These are phyloP conservation scores for Drosophila bipectinata DNA, from an alignment of 1,140 invertebrate genomes.

Conservation along the genomic window DNA sequence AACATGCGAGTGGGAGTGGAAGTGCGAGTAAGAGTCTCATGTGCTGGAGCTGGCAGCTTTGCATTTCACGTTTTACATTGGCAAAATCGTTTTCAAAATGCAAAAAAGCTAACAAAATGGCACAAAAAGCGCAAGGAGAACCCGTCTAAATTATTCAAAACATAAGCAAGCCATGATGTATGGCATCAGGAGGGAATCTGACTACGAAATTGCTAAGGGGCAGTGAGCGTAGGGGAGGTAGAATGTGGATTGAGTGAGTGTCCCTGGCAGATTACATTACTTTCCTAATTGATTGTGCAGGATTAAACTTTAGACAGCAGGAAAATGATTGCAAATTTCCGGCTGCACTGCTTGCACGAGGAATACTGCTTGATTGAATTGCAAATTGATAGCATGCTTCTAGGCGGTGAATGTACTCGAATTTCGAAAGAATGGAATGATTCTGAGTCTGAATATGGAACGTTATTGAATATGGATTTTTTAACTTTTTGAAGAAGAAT, in stretches of 20 bases:
- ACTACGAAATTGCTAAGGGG: slow-evolving; percentile 16
- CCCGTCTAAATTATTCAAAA: slow-evolving; percentile 71
- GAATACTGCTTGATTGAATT: slow-evolving; percentile 24
- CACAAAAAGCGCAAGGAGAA: slow-evolving; percentile 18
- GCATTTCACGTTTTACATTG: slow-evolving; percentile 77
- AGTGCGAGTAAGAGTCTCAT: slow-evolving; percentile 31
- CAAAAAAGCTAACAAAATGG: slow-evolving; percentile 41
- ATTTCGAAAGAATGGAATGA: background rate
- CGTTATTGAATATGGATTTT: too few species aligned
- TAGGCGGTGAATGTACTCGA: slow-evolving; percentile 5
- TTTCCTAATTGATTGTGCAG: slow-evolving; percentile 49
- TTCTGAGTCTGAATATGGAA: too few species aligned
- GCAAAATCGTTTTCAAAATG: slow-evolving; percentile 73
- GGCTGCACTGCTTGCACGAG: slow-evolving; percentile 19
- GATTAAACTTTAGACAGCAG: slow-evolving; percentile 31
- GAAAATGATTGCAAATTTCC: slow-evolving; percentile 30
- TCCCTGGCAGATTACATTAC: slow-evolving; percentile 46
- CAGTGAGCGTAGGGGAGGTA: background rate
- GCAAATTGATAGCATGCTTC: slow-evolving; percentile 32
- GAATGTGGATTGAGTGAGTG: background rate
- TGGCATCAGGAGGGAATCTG: slow-evolving; percentile 19
- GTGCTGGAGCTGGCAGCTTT: slow-evolving; percentile 51
- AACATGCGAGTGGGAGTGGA: slow-evolving; percentile 28
- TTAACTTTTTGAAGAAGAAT: too few species aligned
- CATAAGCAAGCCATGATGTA: slow-evolving; percentile 71